Evolutionary conservation across 2,888 invertebrate genomes (phyloP).

Genomic region (Chorisops tibialis): DNA sequence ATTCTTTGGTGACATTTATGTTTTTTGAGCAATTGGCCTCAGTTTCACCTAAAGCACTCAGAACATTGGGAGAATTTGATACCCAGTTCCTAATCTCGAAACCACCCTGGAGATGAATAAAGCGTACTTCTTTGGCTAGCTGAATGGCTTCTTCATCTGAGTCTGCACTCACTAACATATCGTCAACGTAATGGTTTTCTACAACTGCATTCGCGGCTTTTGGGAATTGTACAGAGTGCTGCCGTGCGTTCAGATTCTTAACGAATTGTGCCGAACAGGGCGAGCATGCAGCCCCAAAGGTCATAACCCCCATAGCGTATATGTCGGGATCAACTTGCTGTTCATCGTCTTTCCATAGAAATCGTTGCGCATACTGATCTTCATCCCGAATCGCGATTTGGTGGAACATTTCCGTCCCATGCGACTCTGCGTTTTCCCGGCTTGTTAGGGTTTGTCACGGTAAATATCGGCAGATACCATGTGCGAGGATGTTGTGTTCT

Average conservation of each 20-base stretch:
- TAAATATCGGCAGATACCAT: conserved; percentile 38
- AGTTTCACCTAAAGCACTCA: too few species aligned
- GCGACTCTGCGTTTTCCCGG: conserved; percentile 38
- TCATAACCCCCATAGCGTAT: conserved; percentile 36
- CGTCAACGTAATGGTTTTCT: too few species aligned
- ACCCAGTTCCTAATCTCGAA: conserved; percentile 35
- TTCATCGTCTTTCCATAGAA: conserved; percentile 14
- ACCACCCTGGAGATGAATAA: conserved; percentile 4
- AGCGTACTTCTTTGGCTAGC: neutral
- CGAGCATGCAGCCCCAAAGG: conserved; percentile 37
- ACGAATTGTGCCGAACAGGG: conserved; percentile 36
- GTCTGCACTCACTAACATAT: too few species aligned
- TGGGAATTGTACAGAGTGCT: conserved; percentile 1
- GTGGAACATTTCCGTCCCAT: conserved; percentile 37
- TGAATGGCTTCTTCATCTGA: too few species aligned
- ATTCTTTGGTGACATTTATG: too few species aligned
- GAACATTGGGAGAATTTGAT: too few species aligned
- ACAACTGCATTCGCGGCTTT: too few species aligned
- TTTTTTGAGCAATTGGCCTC: too few species aligned
- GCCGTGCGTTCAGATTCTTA: conserved; percentile 32
- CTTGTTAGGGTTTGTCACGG: conserved; percentile 37
- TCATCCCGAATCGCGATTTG: conserved; percentile 20
- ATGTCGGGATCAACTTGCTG: conserved; percentile 8
- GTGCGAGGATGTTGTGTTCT: too few species aligned
- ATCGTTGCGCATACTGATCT: conserved; percentile 17